These are phyloP conservation scores for Drosophila pachea DNA, from an alignment of 1,140 invertebrate species.

Conservation along the genomic window DNA sequence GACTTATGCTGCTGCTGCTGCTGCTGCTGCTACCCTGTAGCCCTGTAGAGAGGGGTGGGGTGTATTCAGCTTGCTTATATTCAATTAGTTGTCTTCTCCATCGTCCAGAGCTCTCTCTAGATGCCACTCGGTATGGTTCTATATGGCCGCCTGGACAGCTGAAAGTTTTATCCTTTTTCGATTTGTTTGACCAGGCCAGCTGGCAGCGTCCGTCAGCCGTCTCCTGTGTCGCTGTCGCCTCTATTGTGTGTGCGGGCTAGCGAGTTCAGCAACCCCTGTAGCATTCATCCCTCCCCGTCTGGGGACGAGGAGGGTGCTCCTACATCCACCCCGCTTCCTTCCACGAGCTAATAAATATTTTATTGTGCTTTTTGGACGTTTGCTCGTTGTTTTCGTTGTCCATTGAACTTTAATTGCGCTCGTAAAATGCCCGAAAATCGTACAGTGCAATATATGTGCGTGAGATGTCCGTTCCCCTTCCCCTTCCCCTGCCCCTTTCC, in stretches of 20 bases:
- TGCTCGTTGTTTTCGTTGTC: conserved; percentile 23
- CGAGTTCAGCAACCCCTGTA: conserved; percentile 19
- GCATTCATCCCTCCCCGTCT: no score
- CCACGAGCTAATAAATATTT: conserved; percentile 39
- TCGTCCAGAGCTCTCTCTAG: no score
- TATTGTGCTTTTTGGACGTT: conserved; percentile 36
- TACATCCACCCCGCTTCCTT: no score
- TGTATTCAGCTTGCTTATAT: no score
- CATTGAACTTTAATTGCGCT: conserved; percentile 65
- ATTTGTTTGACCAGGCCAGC: conserved; percentile 31
- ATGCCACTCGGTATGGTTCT: no score
- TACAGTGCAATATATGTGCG: conserved; percentile 1
- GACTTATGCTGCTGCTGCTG: no score
- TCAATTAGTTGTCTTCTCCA: no score
- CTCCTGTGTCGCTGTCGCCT: neutral
- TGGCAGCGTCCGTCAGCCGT: neutral
- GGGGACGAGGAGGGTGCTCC: no score
- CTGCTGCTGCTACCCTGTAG: no score
- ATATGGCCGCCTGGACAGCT: neutral
- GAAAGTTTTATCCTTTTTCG: conserved; percentile 4
- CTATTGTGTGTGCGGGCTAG: neutral
- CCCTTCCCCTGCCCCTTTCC: neutral
- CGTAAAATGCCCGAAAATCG: conserved; percentile 45
- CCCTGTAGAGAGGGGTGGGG: no score
- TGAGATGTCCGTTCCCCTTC: neutral